Conservation (phyloP, 2,888 invertebrate species). For the Xestia sexstrigata region DNA sequence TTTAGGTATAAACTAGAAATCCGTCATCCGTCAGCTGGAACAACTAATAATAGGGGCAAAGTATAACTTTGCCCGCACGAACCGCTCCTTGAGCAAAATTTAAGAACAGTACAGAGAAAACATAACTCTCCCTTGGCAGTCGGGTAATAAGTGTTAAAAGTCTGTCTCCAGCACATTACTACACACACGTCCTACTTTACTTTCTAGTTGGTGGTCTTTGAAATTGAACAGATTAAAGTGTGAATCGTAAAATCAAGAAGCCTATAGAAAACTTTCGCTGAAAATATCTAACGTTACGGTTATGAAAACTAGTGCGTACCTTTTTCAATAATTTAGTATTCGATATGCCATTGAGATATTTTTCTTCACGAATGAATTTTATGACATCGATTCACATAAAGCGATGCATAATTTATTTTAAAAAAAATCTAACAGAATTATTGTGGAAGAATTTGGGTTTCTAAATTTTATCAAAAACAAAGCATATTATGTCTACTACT, state of each 20-base stretch:
- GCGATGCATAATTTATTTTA: constrained; percentile 38
- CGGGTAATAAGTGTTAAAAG: neutral
- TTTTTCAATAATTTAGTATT: constrained; percentile 42
- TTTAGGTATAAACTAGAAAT: neutral
- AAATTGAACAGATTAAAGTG: neutral
- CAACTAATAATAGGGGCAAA: neutral
- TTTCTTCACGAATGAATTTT: constrained; percentile 58
- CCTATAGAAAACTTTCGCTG: neutral
- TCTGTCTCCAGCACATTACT: neutral
- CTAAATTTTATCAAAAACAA: no score
- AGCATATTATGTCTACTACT: no score
- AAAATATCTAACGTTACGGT: neutral
- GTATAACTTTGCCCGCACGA: neutral
- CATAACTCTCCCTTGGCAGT: no score
- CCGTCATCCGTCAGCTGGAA: no score
- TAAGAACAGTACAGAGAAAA: neutral
- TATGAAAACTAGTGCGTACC: constrained; percentile 36
- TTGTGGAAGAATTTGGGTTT: neutral
- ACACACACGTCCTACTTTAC: no score
- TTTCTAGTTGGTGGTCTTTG: neutral
- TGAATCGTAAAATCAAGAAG: neutral
- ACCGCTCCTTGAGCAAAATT: neutral
- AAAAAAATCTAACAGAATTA: constrained; percentile 16
- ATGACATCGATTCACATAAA: constrained; percentile 55
- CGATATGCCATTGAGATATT: constrained; percentile 42